A percentile compares a stretch with the other conserved stretches of the same genome.
Evolutionary conservation across 2,888 invertebrate species (phyloP).

Genomic region (Hemistola chrysoprasaria): DNA sequence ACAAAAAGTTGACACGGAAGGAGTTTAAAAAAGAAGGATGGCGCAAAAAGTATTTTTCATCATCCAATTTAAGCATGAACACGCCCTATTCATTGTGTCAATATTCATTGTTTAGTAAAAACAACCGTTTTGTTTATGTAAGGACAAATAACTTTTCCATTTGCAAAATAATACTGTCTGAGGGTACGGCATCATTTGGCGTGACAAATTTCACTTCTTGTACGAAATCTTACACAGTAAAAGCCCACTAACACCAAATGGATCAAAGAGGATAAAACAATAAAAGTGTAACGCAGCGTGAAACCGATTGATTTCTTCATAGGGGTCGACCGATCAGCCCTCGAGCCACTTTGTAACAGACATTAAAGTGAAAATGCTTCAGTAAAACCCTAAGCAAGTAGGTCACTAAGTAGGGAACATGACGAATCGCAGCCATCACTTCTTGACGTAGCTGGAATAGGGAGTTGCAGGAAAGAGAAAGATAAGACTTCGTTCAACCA

Average conservation of each 20-base stretch:
- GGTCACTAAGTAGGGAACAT: slow-evolving; percentile 67
- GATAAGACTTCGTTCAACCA: slow-evolving; percentile 62
- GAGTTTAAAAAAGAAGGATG: slow-evolving; percentile 51
- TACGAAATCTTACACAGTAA: slow-evolving; percentile 18
- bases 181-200: slow-evolving; percentile 6
- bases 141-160: slow-evolving; percentile 18
- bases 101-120: slow-evolving; percentile 37
- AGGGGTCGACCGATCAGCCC: slow-evolving; percentile 43
- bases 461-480: slow-evolving; percentile 45
- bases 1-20: slow-evolving; percentile 53
- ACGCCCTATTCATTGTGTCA: slow-evolving; percentile 42
- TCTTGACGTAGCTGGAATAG: slow-evolving; percentile 52
- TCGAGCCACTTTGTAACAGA: slow-evolving; percentile 44
- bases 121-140: slow-evolving; percentile 32
- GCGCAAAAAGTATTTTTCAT: slow-evolving; percentile 55
- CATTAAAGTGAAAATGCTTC: slow-evolving; percentile 47
- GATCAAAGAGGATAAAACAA: slow-evolving; percentile 52
- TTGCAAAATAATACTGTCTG: neutral
- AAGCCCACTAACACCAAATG: slow-evolving; percentile 28
- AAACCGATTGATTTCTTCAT: slow-evolving; percentile 56
- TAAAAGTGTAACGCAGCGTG: slow-evolving; percentile 49
- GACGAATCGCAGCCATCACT: slow-evolving; percentile 72
- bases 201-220: slow-evolving; percentile 22
- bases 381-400: slow-evolving; percentile 52
- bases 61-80: slow-evolving; percentile 41